Percentiles rank a stretch among this genome's conserved stretches.
These are phyloP conservation scores for Orchesella flavescens DNA, from an alignment of 2,888 invertebrate species.

Conservation along the genomic window DNA sequence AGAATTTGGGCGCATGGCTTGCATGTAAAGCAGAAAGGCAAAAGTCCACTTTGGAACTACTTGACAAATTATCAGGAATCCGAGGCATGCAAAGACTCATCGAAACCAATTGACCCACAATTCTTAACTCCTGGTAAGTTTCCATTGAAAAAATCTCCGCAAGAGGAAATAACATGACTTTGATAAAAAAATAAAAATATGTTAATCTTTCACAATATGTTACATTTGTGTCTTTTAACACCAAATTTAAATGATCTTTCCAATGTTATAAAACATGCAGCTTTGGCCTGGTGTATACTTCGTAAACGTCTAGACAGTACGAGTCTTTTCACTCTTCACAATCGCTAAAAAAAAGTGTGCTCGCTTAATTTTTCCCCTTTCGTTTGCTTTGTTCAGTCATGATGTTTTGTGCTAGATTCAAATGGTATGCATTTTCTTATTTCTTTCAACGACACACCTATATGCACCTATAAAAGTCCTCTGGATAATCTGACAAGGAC, in stretches of 20 bases:
- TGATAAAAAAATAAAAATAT: no score
- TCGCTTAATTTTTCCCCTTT: neutral
- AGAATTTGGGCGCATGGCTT: conserved; percentile 98
- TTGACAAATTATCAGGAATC: conserved; percentile 90
- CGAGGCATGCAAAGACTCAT: conserved; percentile 80
- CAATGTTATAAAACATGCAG: conserved; percentile 77
- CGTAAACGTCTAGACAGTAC: conserved; percentile 93
- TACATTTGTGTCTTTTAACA: neutral
- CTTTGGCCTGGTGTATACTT: conserved; percentile 93
- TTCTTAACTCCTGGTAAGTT: conserved; percentile 79
- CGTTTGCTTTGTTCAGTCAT: neutral
- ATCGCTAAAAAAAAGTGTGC: neutral
- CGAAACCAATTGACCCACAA: conserved; percentile 79
- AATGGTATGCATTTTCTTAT: no score
- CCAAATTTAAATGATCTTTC: no score
- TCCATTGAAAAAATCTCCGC: no score
- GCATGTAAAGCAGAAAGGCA: conserved; percentile 93
- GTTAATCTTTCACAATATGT: no score
- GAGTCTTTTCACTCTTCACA: conserved; percentile 75
- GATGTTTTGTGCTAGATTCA: no score
- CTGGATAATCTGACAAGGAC: no score
- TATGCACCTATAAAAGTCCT: no score
- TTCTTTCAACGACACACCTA: no score
- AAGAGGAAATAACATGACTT: no score
- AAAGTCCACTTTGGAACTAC: conserved; percentile 98